A percentile compares a stretch with the other conserved stretches of the same genome.
Evolutionary conservation across 2,797 vertebrate species (phyloP).

Genomic region (Chloroceryle amazona): DNA sequence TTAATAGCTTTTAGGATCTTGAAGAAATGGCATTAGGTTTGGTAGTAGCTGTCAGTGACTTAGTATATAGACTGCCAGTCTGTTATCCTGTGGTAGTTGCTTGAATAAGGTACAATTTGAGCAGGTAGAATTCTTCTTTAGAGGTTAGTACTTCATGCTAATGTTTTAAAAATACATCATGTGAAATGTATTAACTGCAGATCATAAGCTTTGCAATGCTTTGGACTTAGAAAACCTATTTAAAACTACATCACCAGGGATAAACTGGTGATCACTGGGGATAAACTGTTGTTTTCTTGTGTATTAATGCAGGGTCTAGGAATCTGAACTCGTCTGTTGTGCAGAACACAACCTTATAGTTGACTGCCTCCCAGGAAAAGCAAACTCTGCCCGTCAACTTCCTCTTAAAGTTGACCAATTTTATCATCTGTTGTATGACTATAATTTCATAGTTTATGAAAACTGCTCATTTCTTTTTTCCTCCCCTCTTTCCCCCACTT

Average conservation of each 20-base stretch:
- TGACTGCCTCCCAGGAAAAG: not conserved
- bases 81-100: not conserved
- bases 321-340: not conserved
- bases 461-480: not conserved
- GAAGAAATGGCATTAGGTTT: not conserved
- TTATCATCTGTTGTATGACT: not conserved
- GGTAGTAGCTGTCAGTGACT: not conserved
- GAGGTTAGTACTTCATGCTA: not conserved
- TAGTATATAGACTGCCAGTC: not conserved
- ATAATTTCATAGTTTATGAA: not conserved
- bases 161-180: not conserved
- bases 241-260: not conserved
- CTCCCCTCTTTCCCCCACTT: not conserved
- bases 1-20: not conserved
- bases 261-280: not conserved
- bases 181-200: not conserved
- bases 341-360: not conserved
- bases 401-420: too few species aligned
- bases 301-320: not conserved
- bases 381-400: not conserved
- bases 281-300: not conserved
- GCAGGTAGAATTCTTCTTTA: not conserved
- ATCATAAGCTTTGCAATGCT: not conserved
- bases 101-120: not conserved
- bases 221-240: rapidly evolving